Conservation (phyloP, 2,797 vertebrate species). For the Anniella stebbinsi region DNA sequence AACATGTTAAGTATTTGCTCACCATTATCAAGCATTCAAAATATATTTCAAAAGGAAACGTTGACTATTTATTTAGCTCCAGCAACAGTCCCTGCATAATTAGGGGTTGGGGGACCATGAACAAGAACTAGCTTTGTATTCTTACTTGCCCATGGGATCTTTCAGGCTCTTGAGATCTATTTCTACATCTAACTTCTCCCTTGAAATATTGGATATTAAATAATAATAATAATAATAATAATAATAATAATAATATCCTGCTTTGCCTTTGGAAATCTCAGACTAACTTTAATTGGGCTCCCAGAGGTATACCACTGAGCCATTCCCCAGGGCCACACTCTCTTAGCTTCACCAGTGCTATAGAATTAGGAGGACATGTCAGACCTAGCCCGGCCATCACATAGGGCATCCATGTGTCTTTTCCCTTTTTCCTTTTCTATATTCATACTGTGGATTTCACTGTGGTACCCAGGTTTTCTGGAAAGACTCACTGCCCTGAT, state of each 20-base stretch:
- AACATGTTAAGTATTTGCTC: not conserved
- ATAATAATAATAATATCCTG: not conserved
- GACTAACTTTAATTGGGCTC: not conserved
- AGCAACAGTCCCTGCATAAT: no score
- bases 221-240: not conserved
- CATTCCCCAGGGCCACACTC: not conserved
- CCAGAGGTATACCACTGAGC: not conserved
- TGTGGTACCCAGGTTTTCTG: not conserved
- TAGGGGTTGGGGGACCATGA: no score
- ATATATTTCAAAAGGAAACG: no score
- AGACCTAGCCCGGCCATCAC: not conserved
- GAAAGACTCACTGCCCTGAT: not conserved
- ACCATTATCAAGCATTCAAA: not conserved
- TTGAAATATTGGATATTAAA: no score
- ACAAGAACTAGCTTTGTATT: no score
- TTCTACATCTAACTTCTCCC: no score
- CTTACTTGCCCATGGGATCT: no score
- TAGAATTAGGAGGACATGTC: not conserved
- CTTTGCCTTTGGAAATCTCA: not conserved
- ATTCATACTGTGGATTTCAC: not conserved
- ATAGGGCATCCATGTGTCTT: not conserved
- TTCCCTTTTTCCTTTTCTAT: not conserved
- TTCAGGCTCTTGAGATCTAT: no score
- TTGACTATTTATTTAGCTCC: no score
- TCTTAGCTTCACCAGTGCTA: not conserved